Evolutionary conservation across 2,888 invertebrate genomes (phyloP).

Genomic region (Mythimna ferrago): DNA sequence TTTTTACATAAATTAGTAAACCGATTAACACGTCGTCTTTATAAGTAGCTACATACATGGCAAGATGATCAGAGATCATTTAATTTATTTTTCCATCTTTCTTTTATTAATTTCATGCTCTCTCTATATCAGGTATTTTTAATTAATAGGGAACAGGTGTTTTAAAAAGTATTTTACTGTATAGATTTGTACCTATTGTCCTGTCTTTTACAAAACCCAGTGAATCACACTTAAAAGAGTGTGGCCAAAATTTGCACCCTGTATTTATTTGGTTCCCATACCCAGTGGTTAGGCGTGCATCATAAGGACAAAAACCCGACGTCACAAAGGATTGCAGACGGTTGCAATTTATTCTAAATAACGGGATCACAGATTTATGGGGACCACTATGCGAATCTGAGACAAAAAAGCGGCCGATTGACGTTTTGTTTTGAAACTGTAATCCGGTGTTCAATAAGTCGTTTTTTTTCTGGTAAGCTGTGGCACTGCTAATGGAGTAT

Average conservation of each 20-base stretch:
- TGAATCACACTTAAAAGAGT: constrained; percentile 44
- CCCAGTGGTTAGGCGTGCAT: constrained; percentile 66
- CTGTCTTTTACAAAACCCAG: constrained; percentile 15
- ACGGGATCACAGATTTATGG: constrained; percentile 80
- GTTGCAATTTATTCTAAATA: constrained; percentile 75
- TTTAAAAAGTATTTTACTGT: background rate
- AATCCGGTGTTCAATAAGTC: constrained; percentile 53
- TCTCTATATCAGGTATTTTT: background rate
- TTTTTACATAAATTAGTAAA: constrained; percentile 49
- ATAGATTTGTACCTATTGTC: background rate
- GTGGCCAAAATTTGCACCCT: constrained; percentile 49
- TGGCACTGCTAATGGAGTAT: background rate
- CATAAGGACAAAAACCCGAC: constrained; percentile 77
- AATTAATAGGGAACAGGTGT: background rate
- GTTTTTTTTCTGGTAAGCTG: constrained; percentile 13
- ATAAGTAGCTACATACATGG: constrained; percentile 7
- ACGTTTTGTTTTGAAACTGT: constrained; percentile 55
- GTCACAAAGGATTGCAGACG: constrained; percentile 73
- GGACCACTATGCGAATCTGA: constrained; percentile 66
- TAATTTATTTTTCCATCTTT: constrained; percentile 6
- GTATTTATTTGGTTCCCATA: constrained; percentile 56
- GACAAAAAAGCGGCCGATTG: constrained; percentile 66
- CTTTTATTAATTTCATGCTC: background rate
- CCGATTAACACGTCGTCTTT: constrained; percentile 33
- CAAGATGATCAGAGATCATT: background rate